Evolutionary conservation across 2,113 vertebrate species (phyloP), one percentile per base, ranked within the genome.

Genomic region (Corythoichthys intestinalis): DNA sequence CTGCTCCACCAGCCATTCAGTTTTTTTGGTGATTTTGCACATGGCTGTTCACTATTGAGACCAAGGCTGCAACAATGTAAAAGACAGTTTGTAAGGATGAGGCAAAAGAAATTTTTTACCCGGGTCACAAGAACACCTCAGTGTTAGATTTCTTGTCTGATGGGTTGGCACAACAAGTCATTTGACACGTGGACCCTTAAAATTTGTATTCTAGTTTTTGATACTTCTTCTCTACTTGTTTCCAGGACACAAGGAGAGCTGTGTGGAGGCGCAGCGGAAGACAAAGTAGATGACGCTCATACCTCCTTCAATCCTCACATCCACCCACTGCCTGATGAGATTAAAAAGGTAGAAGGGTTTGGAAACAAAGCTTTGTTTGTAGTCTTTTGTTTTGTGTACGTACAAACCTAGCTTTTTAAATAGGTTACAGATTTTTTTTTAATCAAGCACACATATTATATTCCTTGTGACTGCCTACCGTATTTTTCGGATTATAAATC

Each of bases 311-410:
- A 56, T 75, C 41, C 75, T 63, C 88, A 88, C 1, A 47, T 80
- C 63, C 76, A 91, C 81, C 89, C 91, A 41, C 87, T 92, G 37
- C 93, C 92, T 66, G 72, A 85, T 61, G 91, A 91, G 74, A 92
- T 91, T 72, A 88, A 90, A 71, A 86, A 92, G 89, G 91, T 92
- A 82, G 52, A 57, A 68, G 37, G n/a, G 41, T 52, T 37, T 54
- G 67, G 64, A 53, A 64, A 58, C 12, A 10, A 35, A n/a, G 54
- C 49, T 61, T 53, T 59, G 20, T 65, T 49, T 56, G 34, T 67
- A 58, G 9, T 60, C 2, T 54, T 34, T 6, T 54, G 20, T 28
- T 28, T 28, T 39, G 13, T 47, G n/a, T 2, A 63, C 61, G 10
- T 13, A 20, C 66, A 53, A 8, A 53, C 17, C 20, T 28, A 28